Percentiles rank a stretch among this genome's conserved stretches.
Conservation (phyloP, 2,888 invertebrate genomes). For the Troides aeacus region DNA sequence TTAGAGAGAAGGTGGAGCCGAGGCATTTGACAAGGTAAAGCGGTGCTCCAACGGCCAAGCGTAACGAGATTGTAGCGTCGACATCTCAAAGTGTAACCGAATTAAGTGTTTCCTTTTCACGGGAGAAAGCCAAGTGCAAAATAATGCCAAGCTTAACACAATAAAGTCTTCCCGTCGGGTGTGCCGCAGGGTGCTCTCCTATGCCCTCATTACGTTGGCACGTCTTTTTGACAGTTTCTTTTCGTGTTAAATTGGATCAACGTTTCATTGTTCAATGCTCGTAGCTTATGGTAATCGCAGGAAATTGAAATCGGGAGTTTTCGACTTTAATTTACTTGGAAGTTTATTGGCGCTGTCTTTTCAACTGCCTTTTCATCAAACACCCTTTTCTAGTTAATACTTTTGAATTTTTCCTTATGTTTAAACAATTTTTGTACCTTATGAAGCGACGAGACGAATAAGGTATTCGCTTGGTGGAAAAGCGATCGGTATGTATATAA, state of each 20-base stretch:
- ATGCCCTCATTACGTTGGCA: conserved; percentile 63
- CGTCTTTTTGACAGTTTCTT: conserved; percentile 69
- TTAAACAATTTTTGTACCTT: neutral
- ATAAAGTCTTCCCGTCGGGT: conserved; percentile 66
- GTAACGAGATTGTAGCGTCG: conserved; percentile 77
- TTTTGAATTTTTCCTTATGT: neutral
- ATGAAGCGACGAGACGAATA: no score
- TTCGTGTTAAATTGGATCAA: conserved; percentile 68
- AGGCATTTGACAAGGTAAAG: conserved; percentile 75
- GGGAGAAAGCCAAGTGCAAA: conserved; percentile 66
- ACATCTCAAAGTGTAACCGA: conserved; percentile 79
- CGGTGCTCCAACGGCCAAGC: conserved; percentile 57
- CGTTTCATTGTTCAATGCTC: conserved; percentile 56
- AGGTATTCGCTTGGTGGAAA: no score
- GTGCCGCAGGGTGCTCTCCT: conserved; percentile 62
- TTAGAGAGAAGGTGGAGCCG: conserved; percentile 48
- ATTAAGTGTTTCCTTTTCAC: conserved; percentile 76
- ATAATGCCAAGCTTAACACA: conserved; percentile 76
- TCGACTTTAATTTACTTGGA: conserved; percentile 49
- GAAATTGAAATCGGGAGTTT: conserved; percentile 38
- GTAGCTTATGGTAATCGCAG: conserved; percentile 59
- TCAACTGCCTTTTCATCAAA: neutral
- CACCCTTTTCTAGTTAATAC: neutral
- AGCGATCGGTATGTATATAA: no score
- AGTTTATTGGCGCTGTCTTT: conserved; percentile 37